These are phyloP conservation scores for Dromiciops gliroides DNA, from an alignment of 2,113 vertebrate genomes.

Conservation along the genomic window DNA sequence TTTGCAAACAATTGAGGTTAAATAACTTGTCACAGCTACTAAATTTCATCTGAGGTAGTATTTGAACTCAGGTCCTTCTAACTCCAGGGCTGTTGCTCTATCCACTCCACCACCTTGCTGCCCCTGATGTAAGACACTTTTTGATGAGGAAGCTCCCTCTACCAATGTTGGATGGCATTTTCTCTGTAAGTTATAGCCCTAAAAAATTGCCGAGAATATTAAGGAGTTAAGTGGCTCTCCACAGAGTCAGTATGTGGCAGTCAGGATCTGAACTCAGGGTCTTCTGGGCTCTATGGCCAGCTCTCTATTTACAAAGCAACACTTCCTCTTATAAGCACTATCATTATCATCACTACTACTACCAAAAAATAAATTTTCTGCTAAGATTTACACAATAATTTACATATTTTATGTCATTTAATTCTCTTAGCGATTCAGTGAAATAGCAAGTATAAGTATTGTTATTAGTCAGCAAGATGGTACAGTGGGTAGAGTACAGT, in stretches of 20 bases:
- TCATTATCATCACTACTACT: not conserved
- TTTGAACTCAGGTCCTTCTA: too few relatives aligned
- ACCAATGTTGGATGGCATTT: not conserved
- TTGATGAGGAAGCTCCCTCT: not conserved
- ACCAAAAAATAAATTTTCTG: not conserved
- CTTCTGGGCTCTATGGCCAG: not conserved
- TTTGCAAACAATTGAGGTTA: too few relatives aligned
- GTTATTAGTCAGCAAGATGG: not conserved
- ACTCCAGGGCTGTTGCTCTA: too few relatives aligned
- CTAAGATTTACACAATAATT: not conserved
- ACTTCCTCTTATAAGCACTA: not conserved
- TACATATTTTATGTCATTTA: not conserved
- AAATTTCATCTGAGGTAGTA: too few relatives aligned
- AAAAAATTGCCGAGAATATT: not conserved
- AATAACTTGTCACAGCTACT: too few relatives aligned
- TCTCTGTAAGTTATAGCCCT: not conserved
- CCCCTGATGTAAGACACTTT: not conserved
- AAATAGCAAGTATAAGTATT: not conserved
- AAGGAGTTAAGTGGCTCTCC: not conserved
- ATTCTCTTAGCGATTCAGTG: not conserved
- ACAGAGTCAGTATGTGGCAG: not conserved
- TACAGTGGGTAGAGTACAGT: not conserved
- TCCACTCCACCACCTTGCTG: too few relatives aligned
- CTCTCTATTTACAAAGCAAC: not conserved
- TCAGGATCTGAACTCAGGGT: not conserved